Percentiles rank a stretch among this genome's conserved stretches.
These are phyloP conservation scores for Thunnus thynnus DNA, from an alignment of 2,113 vertebrate genomes.

Conservation along the genomic window DNA sequence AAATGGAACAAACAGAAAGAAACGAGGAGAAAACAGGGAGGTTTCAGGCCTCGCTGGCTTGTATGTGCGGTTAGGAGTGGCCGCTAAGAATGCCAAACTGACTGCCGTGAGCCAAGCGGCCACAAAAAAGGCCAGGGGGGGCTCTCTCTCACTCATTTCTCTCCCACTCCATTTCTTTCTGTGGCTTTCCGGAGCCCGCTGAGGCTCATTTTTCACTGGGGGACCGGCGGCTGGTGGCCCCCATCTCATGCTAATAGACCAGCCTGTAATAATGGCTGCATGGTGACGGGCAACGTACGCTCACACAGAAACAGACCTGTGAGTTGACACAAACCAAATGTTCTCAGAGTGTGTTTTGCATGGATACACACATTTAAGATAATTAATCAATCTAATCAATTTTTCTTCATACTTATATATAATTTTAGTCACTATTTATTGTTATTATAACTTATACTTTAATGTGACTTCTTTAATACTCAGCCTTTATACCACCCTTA, in stretches of 20 bases:
- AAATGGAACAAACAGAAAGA: constrained; percentile 16
- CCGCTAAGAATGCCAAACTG: constrained; percentile 79
- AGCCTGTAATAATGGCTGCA: constrained; percentile 43
- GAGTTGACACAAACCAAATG: background rate
- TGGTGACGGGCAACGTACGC: constrained; percentile 24
- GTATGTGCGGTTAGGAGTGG: constrained; percentile 56
- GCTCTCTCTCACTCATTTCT: constrained; percentile 60
- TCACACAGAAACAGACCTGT: constrained; percentile 1
- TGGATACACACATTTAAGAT: too few relatives aligned
- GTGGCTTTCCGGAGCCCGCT: constrained; percentile 73
- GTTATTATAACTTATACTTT: too few relatives aligned
- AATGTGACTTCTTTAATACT: too few relatives aligned
- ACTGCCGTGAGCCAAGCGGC: constrained; percentile 57
- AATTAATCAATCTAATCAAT: too few relatives aligned
- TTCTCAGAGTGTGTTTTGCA: too few relatives aligned
- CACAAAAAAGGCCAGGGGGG: constrained; percentile 53
- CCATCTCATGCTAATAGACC: constrained; percentile 77
- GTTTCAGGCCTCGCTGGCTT: constrained; percentile 32
- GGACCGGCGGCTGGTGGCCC: constrained; percentile 74
- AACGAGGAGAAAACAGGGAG: constrained; percentile 12
- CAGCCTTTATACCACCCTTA: too few relatives aligned
- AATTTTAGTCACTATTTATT: too few relatives aligned
- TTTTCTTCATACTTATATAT: too few relatives aligned
- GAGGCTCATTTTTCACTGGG: constrained; percentile 76
- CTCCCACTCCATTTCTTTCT: constrained; percentile 61